phyloP scores from a whole-genome alignment of 2,797 vertebrate species.

The Macropodus opercularis region DNA sequence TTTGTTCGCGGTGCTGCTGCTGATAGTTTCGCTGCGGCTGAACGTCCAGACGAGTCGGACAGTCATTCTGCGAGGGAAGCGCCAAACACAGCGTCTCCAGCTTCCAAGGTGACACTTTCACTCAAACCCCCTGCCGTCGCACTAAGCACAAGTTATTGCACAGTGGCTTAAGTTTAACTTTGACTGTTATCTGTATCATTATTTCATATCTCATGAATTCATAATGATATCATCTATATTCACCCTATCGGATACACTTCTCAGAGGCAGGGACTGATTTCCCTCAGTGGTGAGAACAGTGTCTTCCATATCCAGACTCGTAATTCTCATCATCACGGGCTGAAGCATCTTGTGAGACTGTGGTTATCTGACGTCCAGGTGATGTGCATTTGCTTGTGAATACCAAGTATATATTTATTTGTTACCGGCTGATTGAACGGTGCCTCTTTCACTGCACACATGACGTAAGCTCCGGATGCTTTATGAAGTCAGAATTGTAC shows the following conservation, averaged over 20 bases:
- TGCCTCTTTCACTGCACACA: constrained; percentile 40
- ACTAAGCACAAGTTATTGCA: constrained; percentile 45
- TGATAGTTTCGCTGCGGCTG: constrained; percentile 36
- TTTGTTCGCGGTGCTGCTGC: constrained; percentile 29
- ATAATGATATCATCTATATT: constrained; percentile 67
- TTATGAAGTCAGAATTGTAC: constrained; percentile 57
- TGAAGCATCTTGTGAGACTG: constrained; percentile 40
- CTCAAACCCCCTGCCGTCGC: constrained; percentile 26
- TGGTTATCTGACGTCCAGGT: constrained; percentile 47
- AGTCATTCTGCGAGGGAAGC: too few relatives aligned
- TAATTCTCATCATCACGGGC: constrained; percentile 49
- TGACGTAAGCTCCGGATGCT: constrained; percentile 47
- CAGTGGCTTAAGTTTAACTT: constrained; percentile 55
- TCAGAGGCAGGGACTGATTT: constrained; percentile 49
- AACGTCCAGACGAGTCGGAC: too few relatives aligned
- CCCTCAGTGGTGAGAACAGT: constrained; percentile 48
- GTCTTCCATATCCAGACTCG: constrained; percentile 58
- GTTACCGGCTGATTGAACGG: constrained; percentile 25
- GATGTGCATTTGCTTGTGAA: constrained; percentile 17
- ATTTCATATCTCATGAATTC: constrained; percentile 69
- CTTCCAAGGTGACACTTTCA: constrained; percentile 52
- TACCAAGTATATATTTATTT: constrained; percentile 35
- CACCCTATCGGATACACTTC: constrained; percentile 68
- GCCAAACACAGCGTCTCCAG: constrained; percentile 11
- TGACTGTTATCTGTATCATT: constrained; percentile 65